Percentiles rank a stretch among this genome's conserved stretches.
These are phyloP conservation scores for Bruchidius siliquastri DNA, from an alignment of 2,888 invertebrate genomes.

Conservation along the genomic window DNA sequence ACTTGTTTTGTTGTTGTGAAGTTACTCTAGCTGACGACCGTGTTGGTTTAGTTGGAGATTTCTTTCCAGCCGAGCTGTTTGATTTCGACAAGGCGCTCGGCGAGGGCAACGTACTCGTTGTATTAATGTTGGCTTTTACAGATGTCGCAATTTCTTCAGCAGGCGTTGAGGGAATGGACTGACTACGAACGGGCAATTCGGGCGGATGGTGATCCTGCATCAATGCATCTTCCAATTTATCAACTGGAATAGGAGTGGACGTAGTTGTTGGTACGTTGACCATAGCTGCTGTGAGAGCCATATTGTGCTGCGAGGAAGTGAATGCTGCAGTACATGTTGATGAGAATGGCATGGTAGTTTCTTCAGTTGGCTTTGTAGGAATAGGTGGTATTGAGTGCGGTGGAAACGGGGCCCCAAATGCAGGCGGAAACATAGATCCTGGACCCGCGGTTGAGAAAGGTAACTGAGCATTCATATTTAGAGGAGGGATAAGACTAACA, in stretches of 20 bases:
- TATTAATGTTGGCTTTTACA: conserved; percentile 31
- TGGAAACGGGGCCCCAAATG: conserved; percentile 56
- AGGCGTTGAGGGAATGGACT: conserved; percentile 16
- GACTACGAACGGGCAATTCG: conserved; percentile 3
- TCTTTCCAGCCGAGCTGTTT: conserved; percentile 48
- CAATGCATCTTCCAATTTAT: conserved; percentile 17
- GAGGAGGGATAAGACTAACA: conserved; percentile 58
- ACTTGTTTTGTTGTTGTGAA: conserved; percentile 59
- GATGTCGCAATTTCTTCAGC: conserved; percentile 30
- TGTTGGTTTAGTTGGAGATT: conserved; percentile 56
- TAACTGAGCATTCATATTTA: conserved; percentile 57
- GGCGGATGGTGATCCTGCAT: conserved; percentile 6
- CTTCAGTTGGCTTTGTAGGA: conserved; percentile 52
- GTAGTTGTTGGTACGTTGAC: conserved; percentile 56
- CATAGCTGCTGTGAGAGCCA: conserved; percentile 76
- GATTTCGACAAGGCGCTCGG: conserved; percentile 43
- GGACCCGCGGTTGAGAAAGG: conserved; percentile 66
- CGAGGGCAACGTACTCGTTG: conserved; percentile 41
- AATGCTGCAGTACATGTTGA: conserved; percentile 70
- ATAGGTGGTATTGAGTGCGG: conserved; percentile 52
- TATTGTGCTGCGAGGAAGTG: conserved; percentile 76
- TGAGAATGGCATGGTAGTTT: conserved; percentile 48
- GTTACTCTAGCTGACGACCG: conserved; percentile 60
- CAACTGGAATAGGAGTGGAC: conserved; percentile 17
- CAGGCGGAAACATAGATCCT: conserved; percentile 59